These are phyloP conservation scores for Coluber constrictor DNA, from an alignment of 2,797 vertebrate species.

Conservation along the genomic window DNA sequence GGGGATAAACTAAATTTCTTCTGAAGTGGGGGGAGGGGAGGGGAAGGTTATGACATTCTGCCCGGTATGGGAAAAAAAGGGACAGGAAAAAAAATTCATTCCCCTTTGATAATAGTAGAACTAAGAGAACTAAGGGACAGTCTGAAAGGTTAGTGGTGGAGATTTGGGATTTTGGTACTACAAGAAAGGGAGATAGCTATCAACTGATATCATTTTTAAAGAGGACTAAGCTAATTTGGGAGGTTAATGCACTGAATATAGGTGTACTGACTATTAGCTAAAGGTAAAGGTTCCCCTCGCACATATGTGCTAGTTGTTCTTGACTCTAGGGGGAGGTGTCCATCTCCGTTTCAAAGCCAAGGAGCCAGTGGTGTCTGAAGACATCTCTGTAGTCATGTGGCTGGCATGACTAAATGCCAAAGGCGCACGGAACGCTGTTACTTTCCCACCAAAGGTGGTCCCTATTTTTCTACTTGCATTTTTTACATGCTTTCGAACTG, in stretches of 20 bases:
- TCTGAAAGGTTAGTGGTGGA: neutral
- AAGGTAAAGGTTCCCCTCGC: no score
- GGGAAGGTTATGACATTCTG: neutral
- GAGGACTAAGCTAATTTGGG: neutral
- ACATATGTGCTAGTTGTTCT: no score
- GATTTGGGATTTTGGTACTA: neutral
- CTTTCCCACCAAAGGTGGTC: no score
- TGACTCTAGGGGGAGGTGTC: no score
- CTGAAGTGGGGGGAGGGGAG: neutral
- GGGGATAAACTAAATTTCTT: neutral
- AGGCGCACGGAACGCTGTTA: no score
- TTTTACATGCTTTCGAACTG: no score
- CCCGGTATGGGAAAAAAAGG: neutral
- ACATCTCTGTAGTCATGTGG: no score
- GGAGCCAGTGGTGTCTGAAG: no score
- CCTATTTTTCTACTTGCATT: no score
- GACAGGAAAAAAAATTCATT: neutral
- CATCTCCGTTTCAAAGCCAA: no score
- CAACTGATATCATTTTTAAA: neutral
- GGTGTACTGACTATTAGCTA: neutral
- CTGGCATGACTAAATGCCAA: no score
- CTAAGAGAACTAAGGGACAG: neutral
- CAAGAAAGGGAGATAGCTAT: no score
- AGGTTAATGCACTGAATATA: neutral
- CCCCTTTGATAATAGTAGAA: neutral